phyloP scores from a whole-genome alignment of 35 echinoderm and acorn worm species.

The Amphiura filiformis region DNA sequence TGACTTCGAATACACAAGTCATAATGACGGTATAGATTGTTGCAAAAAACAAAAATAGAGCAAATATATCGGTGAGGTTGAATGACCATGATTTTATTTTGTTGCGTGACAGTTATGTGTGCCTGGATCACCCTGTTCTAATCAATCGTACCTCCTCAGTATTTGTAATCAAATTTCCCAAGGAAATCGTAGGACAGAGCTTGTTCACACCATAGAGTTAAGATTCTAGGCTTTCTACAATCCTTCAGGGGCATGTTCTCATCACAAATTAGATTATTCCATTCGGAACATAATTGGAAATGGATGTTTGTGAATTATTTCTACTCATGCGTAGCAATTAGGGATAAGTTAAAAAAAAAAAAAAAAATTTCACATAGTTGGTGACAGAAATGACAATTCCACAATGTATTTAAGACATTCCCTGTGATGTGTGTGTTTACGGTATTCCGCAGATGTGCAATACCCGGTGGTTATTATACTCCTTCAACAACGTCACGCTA shows the following conservation, averaged over 20 bases:
- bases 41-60: too few relatives aligned
- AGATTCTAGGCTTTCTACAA: not conserved
- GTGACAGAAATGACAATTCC: not conserved
- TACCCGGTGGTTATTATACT: too few relatives aligned
- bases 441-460: too few relatives aligned
- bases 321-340: not conserved
- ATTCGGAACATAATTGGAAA: constrained; percentile 6
- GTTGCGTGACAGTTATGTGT: too few relatives aligned
- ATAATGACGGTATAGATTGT: too few relatives aligned
- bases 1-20: too few relatives aligned
- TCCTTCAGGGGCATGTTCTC: not conserved
- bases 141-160: not conserved
- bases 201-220: constrained; percentile 6
- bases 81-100: too few relatives aligned
- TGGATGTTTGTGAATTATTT: constrained; percentile 1
- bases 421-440: too few relatives aligned
- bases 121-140: not conserved
- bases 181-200: not conserved
- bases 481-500: too few relatives aligned
- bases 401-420: not conserved
- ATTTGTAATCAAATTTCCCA: constrained; percentile 2
- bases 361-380: not conserved
- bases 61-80: too few relatives aligned
- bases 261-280: not conserved
- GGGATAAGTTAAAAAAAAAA: not conserved